Evolutionary conservation across 2,888 invertebrate genomes (phyloP).

Genomic region (Leuctra nigra): DNA sequence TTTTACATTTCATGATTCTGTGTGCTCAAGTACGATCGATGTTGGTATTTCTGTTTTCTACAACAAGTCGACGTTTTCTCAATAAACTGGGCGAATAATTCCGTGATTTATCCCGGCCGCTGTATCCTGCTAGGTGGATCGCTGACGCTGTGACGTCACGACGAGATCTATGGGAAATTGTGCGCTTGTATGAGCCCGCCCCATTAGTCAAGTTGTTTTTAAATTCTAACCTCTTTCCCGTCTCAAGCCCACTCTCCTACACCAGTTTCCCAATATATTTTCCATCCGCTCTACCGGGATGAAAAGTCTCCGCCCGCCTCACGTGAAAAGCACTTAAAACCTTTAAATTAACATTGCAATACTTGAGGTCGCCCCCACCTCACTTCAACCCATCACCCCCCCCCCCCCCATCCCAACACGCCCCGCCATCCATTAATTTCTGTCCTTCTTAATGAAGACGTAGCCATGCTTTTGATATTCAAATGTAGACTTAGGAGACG

Average conservation of each 20-base stretch:
- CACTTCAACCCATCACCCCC: background rate
- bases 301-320: constrained; percentile 12
- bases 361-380: constrained; percentile 2
- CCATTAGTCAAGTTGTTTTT: constrained; percentile 19
- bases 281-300: constrained; percentile 8
- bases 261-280: constrained; percentile 7
- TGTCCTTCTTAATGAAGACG: constrained; percentile 22
- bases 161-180: constrained; percentile 4
- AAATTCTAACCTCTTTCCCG: background rate
- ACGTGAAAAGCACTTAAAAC: constrained; percentile 11
- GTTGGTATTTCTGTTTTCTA: no score
- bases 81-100: no score
- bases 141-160: background rate
- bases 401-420: background rate
- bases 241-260: background rate
- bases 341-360: constrained; percentile 13
- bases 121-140: background rate
- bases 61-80: no score
- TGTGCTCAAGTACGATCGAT: no score
- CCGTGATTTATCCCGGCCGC: no score
- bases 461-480: constrained; percentile 23
- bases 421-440: constrained; percentile 19
- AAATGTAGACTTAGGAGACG: no score
- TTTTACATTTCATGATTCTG: no score
- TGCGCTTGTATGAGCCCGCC: background rate